Percentiles rank a stretch among this genome's conserved stretches.
phyloP scores from a whole-genome alignment of 2,113 vertebrate genomes.

The Martes martes region DNA sequence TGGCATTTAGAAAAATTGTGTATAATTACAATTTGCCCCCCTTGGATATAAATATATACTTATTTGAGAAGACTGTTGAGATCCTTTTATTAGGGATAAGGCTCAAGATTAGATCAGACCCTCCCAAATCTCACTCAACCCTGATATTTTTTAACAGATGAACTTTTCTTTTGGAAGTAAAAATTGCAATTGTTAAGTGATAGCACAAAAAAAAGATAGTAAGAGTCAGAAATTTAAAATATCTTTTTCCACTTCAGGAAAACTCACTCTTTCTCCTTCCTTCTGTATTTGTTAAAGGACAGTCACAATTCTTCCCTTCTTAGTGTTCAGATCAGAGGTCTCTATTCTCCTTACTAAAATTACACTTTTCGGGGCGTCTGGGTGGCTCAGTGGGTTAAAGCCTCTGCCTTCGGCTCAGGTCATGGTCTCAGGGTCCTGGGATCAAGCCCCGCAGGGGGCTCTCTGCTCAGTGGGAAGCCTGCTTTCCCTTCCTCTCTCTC shows the following conservation, averaged over 20 bases:
- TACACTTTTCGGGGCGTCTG: background rate
- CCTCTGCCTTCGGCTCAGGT: too few relatives aligned
- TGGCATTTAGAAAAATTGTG: background rate
- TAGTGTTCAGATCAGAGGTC: background rate
- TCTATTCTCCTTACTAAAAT: background rate
- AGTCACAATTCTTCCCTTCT: background rate
- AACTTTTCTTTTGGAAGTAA: background rate
- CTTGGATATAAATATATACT: background rate
- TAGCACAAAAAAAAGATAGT: background rate
- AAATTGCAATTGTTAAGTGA: background rate
- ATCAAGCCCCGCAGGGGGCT: too few relatives aligned
- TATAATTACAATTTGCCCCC: fast-evolving
- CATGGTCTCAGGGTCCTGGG: too few relatives aligned
- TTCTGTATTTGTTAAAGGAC: background rate
- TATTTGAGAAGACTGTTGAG: background rate
- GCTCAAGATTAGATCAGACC: background rate
- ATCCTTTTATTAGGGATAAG: background rate
- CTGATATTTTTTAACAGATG: background rate
- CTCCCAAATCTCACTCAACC: background rate
- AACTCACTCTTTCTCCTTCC: background rate
- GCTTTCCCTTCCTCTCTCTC: too few relatives aligned
- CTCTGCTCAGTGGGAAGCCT: too few relatives aligned
- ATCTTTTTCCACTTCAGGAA: background rate
- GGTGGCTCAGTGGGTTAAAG: too few relatives aligned
- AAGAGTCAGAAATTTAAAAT: background rate